Evolutionary conservation across 2,888 invertebrate genomes (phyloP).

Genomic region (Schizaphis graminum): DNA sequence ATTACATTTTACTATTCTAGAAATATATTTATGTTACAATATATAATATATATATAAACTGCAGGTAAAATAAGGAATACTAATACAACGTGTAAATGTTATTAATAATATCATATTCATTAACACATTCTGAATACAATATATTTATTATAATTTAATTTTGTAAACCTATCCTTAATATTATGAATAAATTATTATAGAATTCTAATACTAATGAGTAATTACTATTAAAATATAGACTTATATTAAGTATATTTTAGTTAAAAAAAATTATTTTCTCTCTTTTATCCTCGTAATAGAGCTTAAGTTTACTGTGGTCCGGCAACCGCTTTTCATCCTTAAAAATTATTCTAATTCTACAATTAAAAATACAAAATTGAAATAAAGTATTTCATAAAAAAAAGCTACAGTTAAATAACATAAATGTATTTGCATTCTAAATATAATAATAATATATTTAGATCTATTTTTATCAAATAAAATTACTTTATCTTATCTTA

Average conservation of each 20-base stretch:
- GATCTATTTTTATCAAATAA: not conserved
- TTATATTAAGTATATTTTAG: conserved; percentile 46
- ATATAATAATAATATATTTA: not conserved
- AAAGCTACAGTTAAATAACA: not conserved
- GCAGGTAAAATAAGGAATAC: not conserved
- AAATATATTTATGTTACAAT: not conserved
- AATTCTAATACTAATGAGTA: not conserved
- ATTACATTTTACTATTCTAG: not conserved
- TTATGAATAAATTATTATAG: not conserved
- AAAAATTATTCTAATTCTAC: conserved; percentile 46
- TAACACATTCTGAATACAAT: not conserved
- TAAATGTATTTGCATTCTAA: not conserved
- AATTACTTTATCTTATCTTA: not conserved
- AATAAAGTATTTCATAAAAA: conserved; percentile 8
- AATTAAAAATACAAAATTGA: conserved; percentile 29
- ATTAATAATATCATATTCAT: not conserved
- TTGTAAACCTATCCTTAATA: not conserved
- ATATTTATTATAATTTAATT: not conserved
- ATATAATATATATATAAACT: not conserved
- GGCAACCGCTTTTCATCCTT: conserved; percentile 64
- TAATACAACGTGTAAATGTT: not conserved
- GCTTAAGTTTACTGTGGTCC: conserved; percentile 59
- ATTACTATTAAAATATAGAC: conserved; percentile 3
- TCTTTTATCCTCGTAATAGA: conserved; percentile 49
- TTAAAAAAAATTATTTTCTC: conserved; percentile 41